Evolutionary conservation across 2,797 vertebrate genomes (phyloP).

Genomic region (Calcarius lapponicus): DNA sequence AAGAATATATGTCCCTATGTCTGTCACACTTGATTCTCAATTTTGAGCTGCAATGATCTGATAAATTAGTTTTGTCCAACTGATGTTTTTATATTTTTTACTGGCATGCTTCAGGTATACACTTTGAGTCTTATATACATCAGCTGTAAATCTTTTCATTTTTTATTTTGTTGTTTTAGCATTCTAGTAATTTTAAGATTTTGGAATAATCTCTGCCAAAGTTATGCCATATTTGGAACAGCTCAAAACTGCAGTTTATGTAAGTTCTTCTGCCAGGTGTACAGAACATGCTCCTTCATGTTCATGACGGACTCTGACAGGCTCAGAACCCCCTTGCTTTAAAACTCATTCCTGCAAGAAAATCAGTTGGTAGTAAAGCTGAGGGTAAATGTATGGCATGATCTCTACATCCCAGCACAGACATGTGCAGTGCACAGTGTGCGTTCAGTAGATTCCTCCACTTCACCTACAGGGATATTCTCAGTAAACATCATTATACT

Average conservation of each 20-base stretch:
- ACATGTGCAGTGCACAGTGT: not conserved
- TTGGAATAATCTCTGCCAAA: not conserved
- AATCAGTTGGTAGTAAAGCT: too few relatives aligned
- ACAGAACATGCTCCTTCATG: too few relatives aligned
- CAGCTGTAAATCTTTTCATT: not conserved
- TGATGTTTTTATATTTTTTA: not conserved
- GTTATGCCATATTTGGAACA: not conserved
- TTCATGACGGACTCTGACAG: too few relatives aligned
- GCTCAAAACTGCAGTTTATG: too few relatives aligned
- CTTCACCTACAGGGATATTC: not conserved
- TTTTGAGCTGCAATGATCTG: not conserved
- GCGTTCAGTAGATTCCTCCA: not conserved
- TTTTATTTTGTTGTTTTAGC: not conserved
- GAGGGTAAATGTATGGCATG: too few relatives aligned
- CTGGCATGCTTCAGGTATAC: not conserved
- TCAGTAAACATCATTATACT: not conserved
- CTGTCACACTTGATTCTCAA: not conserved
- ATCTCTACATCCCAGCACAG: not conserved
- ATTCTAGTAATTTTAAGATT: not conserved
- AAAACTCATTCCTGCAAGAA: too few relatives aligned
- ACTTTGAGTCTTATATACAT: not conserved
- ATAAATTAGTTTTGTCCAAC: constrained; percentile 4
- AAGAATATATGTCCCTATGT: not conserved
- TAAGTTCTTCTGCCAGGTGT: too few relatives aligned
- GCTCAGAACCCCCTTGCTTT: too few relatives aligned